These are phyloP conservation scores for Drosophila pruinosa DNA, from an alignment of 1,140 invertebrate genomes.

Conservation along the genomic window DNA sequence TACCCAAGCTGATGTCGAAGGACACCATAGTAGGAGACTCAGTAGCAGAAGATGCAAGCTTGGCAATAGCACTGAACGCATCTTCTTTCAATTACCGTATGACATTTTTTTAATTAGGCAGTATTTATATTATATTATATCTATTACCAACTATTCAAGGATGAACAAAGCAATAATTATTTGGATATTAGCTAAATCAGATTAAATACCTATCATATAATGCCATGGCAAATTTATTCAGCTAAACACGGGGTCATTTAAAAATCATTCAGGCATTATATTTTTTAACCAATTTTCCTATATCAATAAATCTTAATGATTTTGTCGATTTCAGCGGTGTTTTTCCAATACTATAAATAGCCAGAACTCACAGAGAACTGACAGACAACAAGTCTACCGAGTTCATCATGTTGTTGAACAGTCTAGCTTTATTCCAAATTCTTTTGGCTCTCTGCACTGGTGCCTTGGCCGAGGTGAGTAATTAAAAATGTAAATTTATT, in stretches of 20 bases:
- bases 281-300: conserved; percentile 22
- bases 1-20: conserved; percentile 46
- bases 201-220: conserved; percentile 17
- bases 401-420: conserved; percentile 49
- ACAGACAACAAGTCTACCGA: conserved; percentile 29
- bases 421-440: conserved; percentile 31
- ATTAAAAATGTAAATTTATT: background rate
- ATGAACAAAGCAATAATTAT: conserved; percentile 41
- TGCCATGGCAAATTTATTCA: conserved; percentile 36
- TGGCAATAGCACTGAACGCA: conserved; percentile 30
- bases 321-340: background rate
- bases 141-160: conserved; percentile 34
- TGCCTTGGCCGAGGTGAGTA: conserved; percentile 52
- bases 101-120: conserved; percentile 43
- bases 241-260: conserved; percentile 40
- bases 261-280: conserved; percentile 49
- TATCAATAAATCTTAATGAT: conserved; percentile 43
- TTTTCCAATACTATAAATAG: conserved; percentile 47
- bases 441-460: conserved; percentile 45
- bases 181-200: conserved; percentile 33
- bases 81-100: conserved; percentile 55
- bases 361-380: background rate
- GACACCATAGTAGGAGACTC: conserved; percentile 20
- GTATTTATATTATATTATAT: conserved; percentile 44
- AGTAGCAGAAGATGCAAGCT: conserved; percentile 16